Evolutionary conservation across 2,888 invertebrate species (phyloP).

Genomic region (Macaria liturata): DNA sequence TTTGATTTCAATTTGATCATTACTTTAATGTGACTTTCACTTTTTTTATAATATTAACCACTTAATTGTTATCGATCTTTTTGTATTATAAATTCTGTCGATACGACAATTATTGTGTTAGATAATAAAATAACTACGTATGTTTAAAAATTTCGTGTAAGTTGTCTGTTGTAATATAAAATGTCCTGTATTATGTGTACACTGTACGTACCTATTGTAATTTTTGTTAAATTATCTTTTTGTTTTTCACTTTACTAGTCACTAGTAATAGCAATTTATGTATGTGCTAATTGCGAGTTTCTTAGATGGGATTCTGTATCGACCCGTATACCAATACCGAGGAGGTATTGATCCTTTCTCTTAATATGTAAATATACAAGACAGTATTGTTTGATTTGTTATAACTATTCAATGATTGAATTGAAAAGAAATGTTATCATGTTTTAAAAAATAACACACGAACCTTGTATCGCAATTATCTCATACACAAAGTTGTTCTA

Average conservation of each 20-base stretch:
- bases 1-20: slow-evolving; percentile 17
- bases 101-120: slow-evolving; percentile 37
- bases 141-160: slow-evolving; percentile 44
- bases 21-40: too few relatives aligned
- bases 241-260: slow-evolving; percentile 75
- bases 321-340: too few relatives aligned
- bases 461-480: slow-evolving; percentile 43
- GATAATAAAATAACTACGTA: slow-evolving; percentile 29
- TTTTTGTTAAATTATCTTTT: slow-evolving; percentile 61
- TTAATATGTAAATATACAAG: too few relatives aligned
- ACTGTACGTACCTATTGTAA: slow-evolving; percentile 47
- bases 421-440: too few relatives aligned
- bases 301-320: background rate
- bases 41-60: too few relatives aligned
- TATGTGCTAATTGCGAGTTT: slow-evolving; percentile 51
- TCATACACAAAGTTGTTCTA: slow-evolving; percentile 48
- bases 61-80: background rate
- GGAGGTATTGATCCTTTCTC: too few relatives aligned
- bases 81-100: slow-evolving; percentile 41
- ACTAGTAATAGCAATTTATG: slow-evolving; percentile 68
- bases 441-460: too few relatives aligned
- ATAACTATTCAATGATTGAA: too few relatives aligned
- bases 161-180: slow-evolving; percentile 26
- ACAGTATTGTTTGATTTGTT: too few relatives aligned
- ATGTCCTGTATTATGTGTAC: slow-evolving; percentile 60